Percentiles rank a stretch among this genome's conserved stretches.
Evolutionary conservation across 2,797 vertebrate genomes (phyloP).

Genomic region (Coracias cyanogaster): DNA sequence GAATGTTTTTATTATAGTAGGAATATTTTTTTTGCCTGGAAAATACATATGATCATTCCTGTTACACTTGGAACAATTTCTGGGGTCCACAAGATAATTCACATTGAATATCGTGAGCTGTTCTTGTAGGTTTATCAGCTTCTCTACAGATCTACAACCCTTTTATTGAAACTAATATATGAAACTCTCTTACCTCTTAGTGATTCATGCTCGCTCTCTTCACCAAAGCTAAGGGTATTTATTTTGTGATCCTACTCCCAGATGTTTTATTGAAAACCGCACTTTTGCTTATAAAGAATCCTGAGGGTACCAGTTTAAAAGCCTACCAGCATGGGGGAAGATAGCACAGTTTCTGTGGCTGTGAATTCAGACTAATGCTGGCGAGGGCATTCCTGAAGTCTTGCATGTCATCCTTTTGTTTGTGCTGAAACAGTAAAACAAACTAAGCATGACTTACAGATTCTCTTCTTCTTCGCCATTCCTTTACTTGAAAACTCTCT

Average conservation of each 20-base stretch:
- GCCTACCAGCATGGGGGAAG: neutral
- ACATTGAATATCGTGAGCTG: neutral
- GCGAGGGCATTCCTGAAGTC: neutral
- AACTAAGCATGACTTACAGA: neutral
- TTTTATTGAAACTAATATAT: neutral
- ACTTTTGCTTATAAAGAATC: neutral
- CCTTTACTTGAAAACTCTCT: neutral
- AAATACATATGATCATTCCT: neutral
- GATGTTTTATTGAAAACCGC: neutral
- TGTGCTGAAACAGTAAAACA: neutral
- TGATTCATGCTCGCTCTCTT: neutral
- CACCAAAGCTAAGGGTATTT: neutral
- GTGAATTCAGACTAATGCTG: neutral
- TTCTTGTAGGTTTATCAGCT: neutral
- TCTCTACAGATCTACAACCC: neutral
- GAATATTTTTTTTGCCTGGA: neutral
- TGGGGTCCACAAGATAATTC: neutral
- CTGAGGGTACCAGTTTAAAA: neutral
- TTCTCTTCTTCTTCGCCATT: neutral
- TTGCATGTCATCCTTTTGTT: neutral
- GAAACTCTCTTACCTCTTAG: neutral
- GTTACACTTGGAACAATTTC: neutral
- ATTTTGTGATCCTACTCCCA: neutral
- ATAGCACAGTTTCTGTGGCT: neutral
- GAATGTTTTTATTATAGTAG: neutral